These are phyloP conservation scores for Cephus nigrinus DNA, from an alignment of 2,888 invertebrate genomes.

Conservation along the genomic window DNA sequence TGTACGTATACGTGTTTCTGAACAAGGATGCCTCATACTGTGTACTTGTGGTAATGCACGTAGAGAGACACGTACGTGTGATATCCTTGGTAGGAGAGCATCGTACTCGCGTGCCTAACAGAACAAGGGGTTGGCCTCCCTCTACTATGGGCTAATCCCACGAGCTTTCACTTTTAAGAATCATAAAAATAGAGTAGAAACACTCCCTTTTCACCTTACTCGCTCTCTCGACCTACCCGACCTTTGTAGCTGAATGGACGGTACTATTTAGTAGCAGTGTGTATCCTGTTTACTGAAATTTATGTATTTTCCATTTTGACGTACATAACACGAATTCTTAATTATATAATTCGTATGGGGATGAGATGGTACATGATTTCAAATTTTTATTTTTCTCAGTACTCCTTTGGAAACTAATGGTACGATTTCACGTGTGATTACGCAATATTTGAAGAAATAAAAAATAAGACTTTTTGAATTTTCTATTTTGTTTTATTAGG, in stretches of 20 bases:
- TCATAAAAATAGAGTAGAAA: neutral
- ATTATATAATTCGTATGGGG: neutral
- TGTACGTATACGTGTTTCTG: neutral
- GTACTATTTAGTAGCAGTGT: neutral
- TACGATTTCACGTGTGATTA: neutral
- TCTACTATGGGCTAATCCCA: neutral
- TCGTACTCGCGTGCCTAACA: neutral
- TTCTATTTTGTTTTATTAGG: neutral
- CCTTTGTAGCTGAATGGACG: neutral
- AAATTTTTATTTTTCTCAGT: neutral
- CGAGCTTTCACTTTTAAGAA: neutral
- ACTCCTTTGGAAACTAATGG: neutral
- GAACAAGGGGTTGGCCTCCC: neutral
- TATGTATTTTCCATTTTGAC: neutral
- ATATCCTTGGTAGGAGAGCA: neutral
- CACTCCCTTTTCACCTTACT: neutral
- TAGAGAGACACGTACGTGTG: neutral
- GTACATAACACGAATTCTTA: neutral
- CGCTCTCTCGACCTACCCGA: neutral
- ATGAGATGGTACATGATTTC: neutral
- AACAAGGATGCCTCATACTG: neutral
- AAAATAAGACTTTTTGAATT: neutral
- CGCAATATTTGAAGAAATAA: neutral
- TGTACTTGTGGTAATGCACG: neutral
- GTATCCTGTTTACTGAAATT: neutral